Base-by-base conservation (phyloP, 2,797 vertebrate genomes). In the Tapirus indicus region DNA sequence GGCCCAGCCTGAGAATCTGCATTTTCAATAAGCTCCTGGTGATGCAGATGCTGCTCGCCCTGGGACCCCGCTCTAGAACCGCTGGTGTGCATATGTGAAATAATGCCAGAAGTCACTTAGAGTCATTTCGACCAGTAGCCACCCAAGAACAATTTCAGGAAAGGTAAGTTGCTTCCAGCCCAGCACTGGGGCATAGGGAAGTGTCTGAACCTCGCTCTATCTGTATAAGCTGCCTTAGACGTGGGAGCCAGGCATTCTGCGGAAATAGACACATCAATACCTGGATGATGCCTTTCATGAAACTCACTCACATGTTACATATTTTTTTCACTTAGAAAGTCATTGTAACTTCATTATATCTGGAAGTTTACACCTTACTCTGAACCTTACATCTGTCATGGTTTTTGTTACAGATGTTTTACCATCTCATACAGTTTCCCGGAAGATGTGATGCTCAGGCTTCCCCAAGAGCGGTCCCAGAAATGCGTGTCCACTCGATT, bases 111-210 rank as follows among this genome's bases (percentile, higher is more conserved):
- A 3, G 35, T 69, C 2, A 0, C n/a, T 32, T 35, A 74, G 58
- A 4, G 52, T 54, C 82, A 25, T 25, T 49, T 60, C 3, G 1
- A 72, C 52, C 9, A 49, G 10, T 29, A 29, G 85, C 38, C 52
- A 74, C 62, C 77, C 87, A 44, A 25, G 49, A 60, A 12, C 27
- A 20, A 9, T 1, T n/a, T 68, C 18, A 10, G 23, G 35, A 75
- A 87, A 54, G 84, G 35, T 74, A 72, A 72, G 88, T 10, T 7
- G 74, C 66, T 32, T 84, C 72, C n/a, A 7, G 77, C 25, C 54
- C 7, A 1, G 12, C 5, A 49, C 0, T 2, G 7, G 44, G 0
- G 41, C 23, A 7, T 0, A 11, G 56, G 9, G 29, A 41, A 13
- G 20, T 62, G 9, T 32, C 41, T 3, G 13, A 27, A 29, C 41